A percentile compares a stretch with the other conserved stretches of the same genome.
Conservation (phyloP, 2,888 invertebrate species). For the Darwinula stevensoni region DNA sequence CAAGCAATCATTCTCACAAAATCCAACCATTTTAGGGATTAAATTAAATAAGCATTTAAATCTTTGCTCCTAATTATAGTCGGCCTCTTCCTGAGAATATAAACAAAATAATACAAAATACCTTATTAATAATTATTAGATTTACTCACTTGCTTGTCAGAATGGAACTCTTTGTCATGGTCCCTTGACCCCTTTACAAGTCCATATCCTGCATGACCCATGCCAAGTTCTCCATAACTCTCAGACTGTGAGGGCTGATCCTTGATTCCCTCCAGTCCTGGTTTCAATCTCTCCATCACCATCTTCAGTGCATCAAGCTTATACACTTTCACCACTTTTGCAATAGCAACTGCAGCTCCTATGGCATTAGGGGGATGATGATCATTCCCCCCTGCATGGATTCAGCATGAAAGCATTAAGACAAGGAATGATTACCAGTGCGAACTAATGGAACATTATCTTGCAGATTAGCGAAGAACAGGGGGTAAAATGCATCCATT, state of each 20-base stretch:
- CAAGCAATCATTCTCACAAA: no score
- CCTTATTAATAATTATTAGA: no score
- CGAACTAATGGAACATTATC: slow-evolving; percentile 23
- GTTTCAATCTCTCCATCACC: slow-evolving; percentile 16
- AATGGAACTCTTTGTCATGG: slow-evolving; percentile 20
- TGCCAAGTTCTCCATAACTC: slow-evolving; percentile 16
- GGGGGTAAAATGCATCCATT: slow-evolving; percentile 17
- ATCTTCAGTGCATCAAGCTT: slow-evolving; percentile 14
- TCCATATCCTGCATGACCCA: slow-evolving; percentile 18
- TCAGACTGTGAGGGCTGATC: slow-evolving; percentile 18
- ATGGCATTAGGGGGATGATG: no score
- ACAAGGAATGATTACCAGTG: no score
- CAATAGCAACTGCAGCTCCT: slow-evolving; percentile 21
- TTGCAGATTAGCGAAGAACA: slow-evolving; percentile 16
- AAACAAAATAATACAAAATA: no score
- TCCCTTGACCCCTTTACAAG: slow-evolving; percentile 18
- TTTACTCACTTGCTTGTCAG: slow-evolving; percentile 16
- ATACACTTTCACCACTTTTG: slow-evolving; percentile 18
- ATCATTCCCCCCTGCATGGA: no score
- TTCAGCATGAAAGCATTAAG: no score
- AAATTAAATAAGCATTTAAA: no score
- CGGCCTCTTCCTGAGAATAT: no score
- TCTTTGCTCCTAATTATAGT: no score
- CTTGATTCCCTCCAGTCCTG: slow-evolving; percentile 17
- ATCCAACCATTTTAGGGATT: no score